These are phyloP conservation scores for Sigmodon hispidus DNA, from an alignment of 2,113 vertebrate species.

Conservation along the genomic window DNA sequence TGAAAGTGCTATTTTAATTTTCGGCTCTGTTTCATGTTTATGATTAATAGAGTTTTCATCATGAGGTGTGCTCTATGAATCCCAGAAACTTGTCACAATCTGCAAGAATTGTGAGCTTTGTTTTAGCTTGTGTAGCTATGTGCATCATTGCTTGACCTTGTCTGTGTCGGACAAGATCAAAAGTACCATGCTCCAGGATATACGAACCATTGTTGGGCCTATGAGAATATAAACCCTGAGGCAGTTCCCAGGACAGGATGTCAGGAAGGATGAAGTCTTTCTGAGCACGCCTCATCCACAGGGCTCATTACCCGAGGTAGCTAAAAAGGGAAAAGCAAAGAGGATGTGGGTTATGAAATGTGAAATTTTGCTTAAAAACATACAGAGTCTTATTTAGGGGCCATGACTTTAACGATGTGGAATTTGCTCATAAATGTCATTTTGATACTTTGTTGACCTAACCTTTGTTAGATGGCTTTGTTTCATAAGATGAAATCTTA, in stretches of 20 bases:
- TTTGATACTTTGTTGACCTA: conserved; percentile 23
- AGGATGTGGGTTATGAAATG: conserved; percentile 23
- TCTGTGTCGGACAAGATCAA: conserved; percentile 38
- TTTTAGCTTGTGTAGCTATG: background rate
- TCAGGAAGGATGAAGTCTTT: conserved; percentile 62
- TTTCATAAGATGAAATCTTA: conserved; percentile 45
- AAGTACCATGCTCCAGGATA: conserved; percentile 50
- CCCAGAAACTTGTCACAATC: background rate
- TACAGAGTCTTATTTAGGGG: conserved; percentile 18
- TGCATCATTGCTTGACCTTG: conserved; percentile 13
- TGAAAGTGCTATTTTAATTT: conserved; percentile 33
- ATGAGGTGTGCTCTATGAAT: background rate
- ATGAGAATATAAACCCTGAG: conserved; percentile 30
- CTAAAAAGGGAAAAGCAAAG: conserved; percentile 24
- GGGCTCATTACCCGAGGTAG: background rate
- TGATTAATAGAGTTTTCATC: background rate
- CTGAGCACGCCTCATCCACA: background rate
- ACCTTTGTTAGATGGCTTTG: conserved; percentile 60
- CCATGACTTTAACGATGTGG: conserved; percentile 8
- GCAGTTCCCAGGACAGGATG: conserved; percentile 37
- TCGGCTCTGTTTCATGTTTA: background rate
- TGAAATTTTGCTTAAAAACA: conserved; percentile 50
- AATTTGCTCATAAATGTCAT: conserved; percentile 57
- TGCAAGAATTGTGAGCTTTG: background rate
- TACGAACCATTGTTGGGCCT: conserved; percentile 19